Evolutionary conservation across 2,888 invertebrate genomes (phyloP).

Genomic region (Tupiocoris notatus): DNA sequence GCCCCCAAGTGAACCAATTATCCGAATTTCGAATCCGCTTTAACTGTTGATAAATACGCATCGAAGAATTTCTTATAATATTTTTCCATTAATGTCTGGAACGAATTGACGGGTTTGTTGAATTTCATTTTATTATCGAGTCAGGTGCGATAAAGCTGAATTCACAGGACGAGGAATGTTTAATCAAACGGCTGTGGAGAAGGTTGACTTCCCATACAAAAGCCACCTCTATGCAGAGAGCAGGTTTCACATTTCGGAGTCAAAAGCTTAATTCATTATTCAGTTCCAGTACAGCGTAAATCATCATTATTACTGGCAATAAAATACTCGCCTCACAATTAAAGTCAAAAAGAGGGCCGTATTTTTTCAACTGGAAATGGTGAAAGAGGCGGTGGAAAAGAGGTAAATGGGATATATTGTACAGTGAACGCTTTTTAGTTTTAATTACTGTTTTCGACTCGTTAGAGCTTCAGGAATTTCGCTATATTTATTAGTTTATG

Average conservation of each 20-base stretch:
- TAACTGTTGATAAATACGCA: too few relatives aligned
- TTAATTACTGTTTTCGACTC: not conserved
- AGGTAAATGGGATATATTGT: not conserved
- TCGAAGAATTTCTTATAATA: too few relatives aligned
- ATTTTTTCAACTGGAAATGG: not conserved
- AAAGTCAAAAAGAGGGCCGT: constrained; percentile 15
- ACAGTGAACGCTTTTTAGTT: constrained; percentile 13
- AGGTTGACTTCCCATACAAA: not conserved
- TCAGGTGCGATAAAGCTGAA: too few relatives aligned
- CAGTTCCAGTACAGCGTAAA: constrained; percentile 14
- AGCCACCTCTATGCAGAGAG: not conserved
- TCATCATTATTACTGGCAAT: constrained; percentile 33
- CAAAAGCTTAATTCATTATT: constrained; percentile 15
- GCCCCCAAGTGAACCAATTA: too few relatives aligned
- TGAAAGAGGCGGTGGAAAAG: not conserved
- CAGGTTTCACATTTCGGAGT: not conserved
- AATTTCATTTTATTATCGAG: too few relatives aligned
- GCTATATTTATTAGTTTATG: too few relatives aligned
- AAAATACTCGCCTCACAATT: constrained; percentile 29
- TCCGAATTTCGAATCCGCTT: too few relatives aligned
- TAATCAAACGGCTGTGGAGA: not conserved
- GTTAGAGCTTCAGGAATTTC: too few relatives aligned
- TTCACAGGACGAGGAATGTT: too few relatives aligned
- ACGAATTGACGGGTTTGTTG: too few relatives aligned
- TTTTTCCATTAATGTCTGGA: too few relatives aligned